Conservation (phyloP, 2,888 invertebrate species). For the Coelopa pilipes region DNA sequence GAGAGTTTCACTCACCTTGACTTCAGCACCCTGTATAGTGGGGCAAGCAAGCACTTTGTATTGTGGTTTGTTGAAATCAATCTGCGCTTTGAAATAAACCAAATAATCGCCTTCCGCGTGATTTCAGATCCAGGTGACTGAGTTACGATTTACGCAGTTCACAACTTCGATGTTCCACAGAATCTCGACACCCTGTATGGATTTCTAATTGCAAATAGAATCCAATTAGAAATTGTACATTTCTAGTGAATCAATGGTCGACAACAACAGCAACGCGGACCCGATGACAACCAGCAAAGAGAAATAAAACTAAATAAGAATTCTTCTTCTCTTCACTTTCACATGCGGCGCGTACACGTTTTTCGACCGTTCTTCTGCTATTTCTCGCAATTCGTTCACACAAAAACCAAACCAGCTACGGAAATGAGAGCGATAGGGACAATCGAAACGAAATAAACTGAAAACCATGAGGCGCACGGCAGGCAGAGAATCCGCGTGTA, state of each 20-base stretch:
- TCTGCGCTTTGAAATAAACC: neutral
- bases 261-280: too few relatives aligned
- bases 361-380: neutral
- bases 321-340: neutral
- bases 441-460: too few relatives aligned
- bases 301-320: neutral
- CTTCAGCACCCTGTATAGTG: neutral
- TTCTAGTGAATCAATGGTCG: neutral
- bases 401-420: too few relatives aligned
- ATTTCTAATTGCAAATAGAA: constrained; percentile 3
- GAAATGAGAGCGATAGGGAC: too few relatives aligned
- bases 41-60: neutral
- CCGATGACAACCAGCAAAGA: too few relatives aligned
- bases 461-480: too few relatives aligned
- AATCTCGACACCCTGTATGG: neutral
- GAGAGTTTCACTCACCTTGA: constrained; percentile 2
- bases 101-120: too few relatives aligned
- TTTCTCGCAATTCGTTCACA: neutral
- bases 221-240: constrained; percentile 2
- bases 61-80: neutral
- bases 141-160: neutral
- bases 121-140: too few relatives aligned
- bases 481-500: constrained; percentile 7
- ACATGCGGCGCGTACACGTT: constrained; percentile 5
- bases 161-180: neutral